Evolutionary conservation across 2,113 vertebrate species (phyloP), one percentile per base, ranked within the genome.

Genomic region (Ictidomys tridecemlineatus): DNA sequence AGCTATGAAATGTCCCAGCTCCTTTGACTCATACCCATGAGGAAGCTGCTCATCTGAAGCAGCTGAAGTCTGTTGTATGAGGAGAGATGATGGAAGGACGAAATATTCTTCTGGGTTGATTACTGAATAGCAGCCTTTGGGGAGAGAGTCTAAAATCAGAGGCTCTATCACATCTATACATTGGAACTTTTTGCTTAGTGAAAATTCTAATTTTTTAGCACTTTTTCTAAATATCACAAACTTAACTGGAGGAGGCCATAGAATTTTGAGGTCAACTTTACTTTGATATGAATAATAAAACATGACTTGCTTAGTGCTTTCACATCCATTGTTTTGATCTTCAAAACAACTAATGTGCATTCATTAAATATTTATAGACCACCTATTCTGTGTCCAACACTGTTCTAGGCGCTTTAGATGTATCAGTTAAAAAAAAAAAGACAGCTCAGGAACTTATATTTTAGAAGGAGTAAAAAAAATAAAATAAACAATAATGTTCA

Each of bases 221-320:
- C 56, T 72, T 93, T 53, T 70, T 85, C 69, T 67, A 88, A 74
- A 61, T 77, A 70, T 61, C 63, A 74, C 17, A 77, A 73, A 39
- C 86, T 13, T n/a, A 70, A 48, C 76, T 61, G 10, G 51, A 61
- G 0, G 20, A 85, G 37, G 26, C n/a, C 3, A 93, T 82, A 32
- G n/a, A 63, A 8, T 78, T 73, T 28, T 26, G 39, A 86, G 48
- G 7, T 74, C 78, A 82, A 58, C 67, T 72, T 91, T 9, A 32
- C 39, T 93, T 96, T 45, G 56, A 61, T 58, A 84, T 34, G 17
- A 84, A 89, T n/a, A 93, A 82, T 45, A 76, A 84, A 97, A 74
- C 20, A 5, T n/a, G 58, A 69, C 7, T 95, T 45, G 7, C 34
- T n/a, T 9, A 72, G 45, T n/a, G n/a, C 14, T 56, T 84, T 76